Evolutionary conservation across 2,888 invertebrate genomes (phyloP), one percentile per base, ranked within the genome.

Genomic region (Acanthopleura granulata): DNA sequence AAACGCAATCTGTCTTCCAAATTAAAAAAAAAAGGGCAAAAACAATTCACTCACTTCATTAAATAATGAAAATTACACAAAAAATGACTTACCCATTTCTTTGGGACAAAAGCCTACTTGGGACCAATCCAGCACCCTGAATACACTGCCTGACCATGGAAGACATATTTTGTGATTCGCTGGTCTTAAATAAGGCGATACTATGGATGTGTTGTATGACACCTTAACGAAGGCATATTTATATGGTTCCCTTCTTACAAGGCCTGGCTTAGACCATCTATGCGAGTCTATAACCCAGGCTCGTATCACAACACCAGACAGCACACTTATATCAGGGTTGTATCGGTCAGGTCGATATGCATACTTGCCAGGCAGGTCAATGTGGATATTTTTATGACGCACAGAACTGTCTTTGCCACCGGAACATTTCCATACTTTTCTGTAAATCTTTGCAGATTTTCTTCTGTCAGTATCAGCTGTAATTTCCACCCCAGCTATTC

Each of bases 131-230:
- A 76, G 29, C 3, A 74, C 72, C 6, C 77, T 77, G 14, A 82
- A 27, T 0, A 83, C 49, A 11, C 75, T 71, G 76, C 79, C 81
- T 51, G 76, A 79, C 85, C 85, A 86, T 18, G 78, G 72, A 6
- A 73, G 76, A 77, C 86, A 87, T 0, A 77, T 62, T 27, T 62
- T 72, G 25, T 72, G 77, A 70, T 76, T 78, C 73, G 69, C 76
- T 1, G 82, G 85, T 29, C 86, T 78, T 0, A 84, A 84, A 74
- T 82, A 85, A 11, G 86, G 86, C 0, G 83, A 78, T 0, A 78
- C 72, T 0, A 84, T 77, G 11, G 49, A 29, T 0, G 81, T 74
- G 27, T 77, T 73, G 62, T 83, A 80, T 4, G 82, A 78, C 0
- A 81, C 82, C 77, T 82, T 82, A 0, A 80, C 81, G 27, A 72